These are phyloP conservation scores for Zaprionus inermis DNA, from an alignment of 1,140 invertebrate species.

Conservation along the genomic window DNA sequence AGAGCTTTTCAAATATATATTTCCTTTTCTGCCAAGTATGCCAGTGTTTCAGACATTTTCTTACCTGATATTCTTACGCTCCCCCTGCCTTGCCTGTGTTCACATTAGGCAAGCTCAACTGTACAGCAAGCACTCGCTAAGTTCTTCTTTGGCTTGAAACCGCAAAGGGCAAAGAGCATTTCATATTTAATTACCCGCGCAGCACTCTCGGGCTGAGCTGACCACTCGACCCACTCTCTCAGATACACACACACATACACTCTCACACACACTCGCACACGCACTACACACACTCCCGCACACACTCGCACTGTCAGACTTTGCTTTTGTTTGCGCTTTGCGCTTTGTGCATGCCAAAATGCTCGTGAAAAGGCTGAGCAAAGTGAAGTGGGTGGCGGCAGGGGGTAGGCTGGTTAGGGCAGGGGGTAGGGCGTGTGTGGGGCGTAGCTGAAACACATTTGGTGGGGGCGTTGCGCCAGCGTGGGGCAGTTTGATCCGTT, in stretches of 20 bases:
- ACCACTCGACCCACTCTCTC: constrained; percentile 14
- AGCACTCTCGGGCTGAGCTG: constrained; percentile 9
- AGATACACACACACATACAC: constrained; percentile 2
- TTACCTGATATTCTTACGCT: not conserved
- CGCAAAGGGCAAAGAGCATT: constrained; percentile 18
- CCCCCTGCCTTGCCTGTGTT: not conserved
- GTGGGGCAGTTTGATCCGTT: constrained; percentile 30
- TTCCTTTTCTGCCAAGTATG: too few species aligned
- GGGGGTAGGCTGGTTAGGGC: not conserved
- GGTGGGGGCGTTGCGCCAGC: constrained; percentile 18
- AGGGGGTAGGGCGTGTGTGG: not conserved
- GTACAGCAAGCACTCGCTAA: not conserved
- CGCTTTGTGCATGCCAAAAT: constrained; percentile 76
- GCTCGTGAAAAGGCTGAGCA: constrained; percentile 41
- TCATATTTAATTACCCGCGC: constrained; percentile 34
- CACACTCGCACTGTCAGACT: constrained; percentile 10
- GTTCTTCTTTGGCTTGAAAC: constrained; percentile 1
- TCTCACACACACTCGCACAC: constrained; percentile 5
- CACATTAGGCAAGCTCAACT: not conserved
- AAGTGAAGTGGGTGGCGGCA: not conserved
- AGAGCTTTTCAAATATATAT: too few species aligned
- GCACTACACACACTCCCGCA: constrained; percentile 8
- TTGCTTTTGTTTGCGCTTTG: constrained; percentile 64
- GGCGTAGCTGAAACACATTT: constrained; percentile 22
- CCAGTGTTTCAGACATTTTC: not conserved